Evolutionary conservation across 2,888 invertebrate genomes (phyloP).

Genomic region (Tenodera sinensis): DNA sequence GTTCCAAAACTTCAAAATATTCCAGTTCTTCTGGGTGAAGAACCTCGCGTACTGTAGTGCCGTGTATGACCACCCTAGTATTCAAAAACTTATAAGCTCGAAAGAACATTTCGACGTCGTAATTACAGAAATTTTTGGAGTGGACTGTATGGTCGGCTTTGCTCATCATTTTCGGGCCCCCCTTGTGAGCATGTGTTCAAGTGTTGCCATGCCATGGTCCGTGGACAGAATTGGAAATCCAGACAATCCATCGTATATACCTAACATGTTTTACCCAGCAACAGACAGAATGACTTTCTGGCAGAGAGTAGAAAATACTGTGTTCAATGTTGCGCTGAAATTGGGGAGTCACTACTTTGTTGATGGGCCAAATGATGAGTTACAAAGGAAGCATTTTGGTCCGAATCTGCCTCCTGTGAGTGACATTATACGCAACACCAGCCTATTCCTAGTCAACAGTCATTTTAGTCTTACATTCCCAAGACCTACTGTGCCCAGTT

Average conservation of each 20-base stretch:
- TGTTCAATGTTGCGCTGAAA: background rate
- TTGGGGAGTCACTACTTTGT: background rate
- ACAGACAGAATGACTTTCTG: constrained; percentile 28
- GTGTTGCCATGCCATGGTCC: constrained; percentile 34
- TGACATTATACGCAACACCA: constrained; percentile 47
- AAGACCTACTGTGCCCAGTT: constrained; percentile 46
- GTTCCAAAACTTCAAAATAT: background rate
- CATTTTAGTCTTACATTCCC: constrained; percentile 47
- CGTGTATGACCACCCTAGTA: constrained; percentile 7
- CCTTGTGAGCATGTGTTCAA: constrained; percentile 31
- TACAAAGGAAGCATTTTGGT: constrained; percentile 39
- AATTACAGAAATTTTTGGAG: constrained; percentile 35
- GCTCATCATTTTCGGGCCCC: constrained; percentile 33
- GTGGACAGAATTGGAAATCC: constrained; percentile 33
- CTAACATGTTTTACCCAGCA: constrained; percentile 30
- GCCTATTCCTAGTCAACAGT: constrained; percentile 49
- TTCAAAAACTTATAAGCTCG: constrained; percentile 15
- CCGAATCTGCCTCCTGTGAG: constrained; percentile 39
- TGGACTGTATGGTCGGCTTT: constrained; percentile 34
- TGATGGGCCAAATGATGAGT: constrained; percentile 30
- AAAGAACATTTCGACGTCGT: constrained; percentile 32
- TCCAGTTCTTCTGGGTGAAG: constrained; percentile 12
- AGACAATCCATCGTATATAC: constrained; percentile 34
- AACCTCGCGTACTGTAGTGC: constrained; percentile 5
- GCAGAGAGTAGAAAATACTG: constrained; percentile 20